phyloP scores from a whole-genome alignment of 2,888 invertebrate species.

The Abrostola triplasia region DNA sequence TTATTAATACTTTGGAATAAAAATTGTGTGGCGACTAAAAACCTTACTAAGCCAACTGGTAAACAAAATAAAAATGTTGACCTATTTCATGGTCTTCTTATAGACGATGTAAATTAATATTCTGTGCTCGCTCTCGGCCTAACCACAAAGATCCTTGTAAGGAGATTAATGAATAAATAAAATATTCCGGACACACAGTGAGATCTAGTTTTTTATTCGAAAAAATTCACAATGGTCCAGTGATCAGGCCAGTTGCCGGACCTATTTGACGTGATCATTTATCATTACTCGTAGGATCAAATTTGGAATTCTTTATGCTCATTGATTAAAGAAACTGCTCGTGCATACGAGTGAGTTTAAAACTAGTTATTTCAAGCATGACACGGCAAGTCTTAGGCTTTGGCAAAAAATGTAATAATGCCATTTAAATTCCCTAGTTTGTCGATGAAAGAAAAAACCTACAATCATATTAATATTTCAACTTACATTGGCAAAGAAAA shows the following conservation, averaged over 20 bases:
- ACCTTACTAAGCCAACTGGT: too few relatives aligned
- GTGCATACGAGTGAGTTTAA: background rate
- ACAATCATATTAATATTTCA: too few relatives aligned
- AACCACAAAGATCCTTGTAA: constrained; percentile 27
- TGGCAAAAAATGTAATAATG: too few relatives aligned
- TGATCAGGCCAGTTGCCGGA: constrained; percentile 32
- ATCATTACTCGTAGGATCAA: constrained; percentile 31
- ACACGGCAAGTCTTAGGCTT: background rate
- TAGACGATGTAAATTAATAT: constrained; percentile 1
- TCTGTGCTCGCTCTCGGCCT: background rate
- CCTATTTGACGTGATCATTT: constrained; percentile 40
- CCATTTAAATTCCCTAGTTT: too few relatives aligned
- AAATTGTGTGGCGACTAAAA: too few relatives aligned
- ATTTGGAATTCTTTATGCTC: constrained; percentile 24
- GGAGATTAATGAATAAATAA: constrained; percentile 44
- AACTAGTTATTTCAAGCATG: background rate
- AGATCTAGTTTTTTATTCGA: constrained; percentile 35
- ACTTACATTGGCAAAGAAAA: too few relatives aligned
- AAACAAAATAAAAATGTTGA: background rate
- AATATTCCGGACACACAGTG: constrained; percentile 21
- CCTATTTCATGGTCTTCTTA: background rate
- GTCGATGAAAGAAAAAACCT: too few relatives aligned
- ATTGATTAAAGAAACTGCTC: constrained; percentile 21
- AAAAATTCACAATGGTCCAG: constrained; percentile 30
- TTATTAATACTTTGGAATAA: too few relatives aligned